A percentile compares a stretch with the other conserved stretches of the same genome.
phyloP scores from a whole-genome alignment of 1,140 invertebrate species.

The Agrypnia vestita region DNA sequence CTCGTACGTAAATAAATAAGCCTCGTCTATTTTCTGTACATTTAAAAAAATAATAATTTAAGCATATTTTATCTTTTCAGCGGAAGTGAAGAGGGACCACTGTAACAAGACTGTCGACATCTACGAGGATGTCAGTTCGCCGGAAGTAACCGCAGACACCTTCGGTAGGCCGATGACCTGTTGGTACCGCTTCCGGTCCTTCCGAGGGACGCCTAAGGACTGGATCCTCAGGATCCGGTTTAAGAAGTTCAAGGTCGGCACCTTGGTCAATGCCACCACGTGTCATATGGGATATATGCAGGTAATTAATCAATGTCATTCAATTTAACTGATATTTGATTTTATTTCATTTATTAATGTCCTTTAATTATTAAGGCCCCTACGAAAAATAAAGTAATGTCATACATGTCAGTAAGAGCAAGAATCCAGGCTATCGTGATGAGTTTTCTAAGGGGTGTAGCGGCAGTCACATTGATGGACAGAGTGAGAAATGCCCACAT shows the following conservation, averaged over 20 bases:
- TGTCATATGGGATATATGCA: slow-evolving; percentile 91
- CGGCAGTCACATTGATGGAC: no score
- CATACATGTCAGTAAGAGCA: no score
- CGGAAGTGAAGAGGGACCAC: slow-evolving; percentile 81
- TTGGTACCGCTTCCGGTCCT: slow-evolving; percentile 89
- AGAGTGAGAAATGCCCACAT: no score
- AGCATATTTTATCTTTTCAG: slow-evolving; percentile 64
- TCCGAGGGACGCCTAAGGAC: slow-evolving; percentile 86
- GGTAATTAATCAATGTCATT: slow-evolving; percentile 71
- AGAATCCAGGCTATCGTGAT: no score
- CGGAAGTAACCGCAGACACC: slow-evolving; percentile 86
- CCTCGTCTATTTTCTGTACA: no score
- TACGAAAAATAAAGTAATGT: no score
- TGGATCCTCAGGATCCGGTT: slow-evolving; percentile 92
- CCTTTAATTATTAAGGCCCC: no score
- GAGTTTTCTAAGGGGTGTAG: no score
- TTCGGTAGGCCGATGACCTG: slow-evolving; percentile 88
- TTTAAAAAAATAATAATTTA: no score
- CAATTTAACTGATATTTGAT: no score
- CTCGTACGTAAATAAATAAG: no score
- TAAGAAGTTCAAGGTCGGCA: slow-evolving; percentile 93
- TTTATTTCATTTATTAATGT: no score
- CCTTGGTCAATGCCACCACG: slow-evolving; percentile 87
- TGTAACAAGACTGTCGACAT: slow-evolving; percentile 95
- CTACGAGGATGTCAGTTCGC: slow-evolving; percentile 91